Evolutionary conservation across 2,888 invertebrate species (phyloP).

Genomic region (Penaeus monodon): DNA sequence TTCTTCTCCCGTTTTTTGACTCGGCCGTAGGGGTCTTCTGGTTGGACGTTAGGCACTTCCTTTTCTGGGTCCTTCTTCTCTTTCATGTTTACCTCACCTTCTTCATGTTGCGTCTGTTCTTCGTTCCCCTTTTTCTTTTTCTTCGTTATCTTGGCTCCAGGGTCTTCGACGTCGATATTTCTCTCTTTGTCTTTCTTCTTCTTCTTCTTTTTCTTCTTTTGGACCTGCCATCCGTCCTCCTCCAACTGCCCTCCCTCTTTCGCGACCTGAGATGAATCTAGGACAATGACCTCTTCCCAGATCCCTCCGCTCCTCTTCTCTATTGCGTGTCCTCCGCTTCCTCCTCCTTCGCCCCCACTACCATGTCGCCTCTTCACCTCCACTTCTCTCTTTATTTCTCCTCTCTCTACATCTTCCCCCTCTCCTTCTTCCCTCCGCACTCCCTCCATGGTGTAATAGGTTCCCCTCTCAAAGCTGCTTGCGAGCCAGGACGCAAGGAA

Average conservation of each 20-base stretch:
- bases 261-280: no score
- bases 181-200: neutral
- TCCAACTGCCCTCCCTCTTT: no score
- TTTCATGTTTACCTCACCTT: neutral
- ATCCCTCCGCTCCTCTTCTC: constrained; percentile 18
- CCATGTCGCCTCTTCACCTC: no score
- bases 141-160: neutral
- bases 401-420: constrained; percentile 6
- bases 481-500: no score
- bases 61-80: constrained; percentile 8
- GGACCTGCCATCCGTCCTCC: neutral
- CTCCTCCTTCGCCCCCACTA: constrained; percentile 3
- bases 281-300: constrained; percentile 17
- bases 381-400: neutral
- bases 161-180: neutral
- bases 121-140: constrained; percentile 16
- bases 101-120: constrained; percentile 9
- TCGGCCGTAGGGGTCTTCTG: neutral
- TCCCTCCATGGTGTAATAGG: neutral
- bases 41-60: neutral
- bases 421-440: neutral
- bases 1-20: neutral
- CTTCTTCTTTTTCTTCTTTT: constrained; percentile 7
- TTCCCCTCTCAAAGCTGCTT: constrained; percentile 13
- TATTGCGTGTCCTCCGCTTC: neutral